Evolutionary conservation across 2,888 invertebrate species (phyloP), one percentile per base, ranked within the genome.

Genomic region (Amphipyra berbera): DNA sequence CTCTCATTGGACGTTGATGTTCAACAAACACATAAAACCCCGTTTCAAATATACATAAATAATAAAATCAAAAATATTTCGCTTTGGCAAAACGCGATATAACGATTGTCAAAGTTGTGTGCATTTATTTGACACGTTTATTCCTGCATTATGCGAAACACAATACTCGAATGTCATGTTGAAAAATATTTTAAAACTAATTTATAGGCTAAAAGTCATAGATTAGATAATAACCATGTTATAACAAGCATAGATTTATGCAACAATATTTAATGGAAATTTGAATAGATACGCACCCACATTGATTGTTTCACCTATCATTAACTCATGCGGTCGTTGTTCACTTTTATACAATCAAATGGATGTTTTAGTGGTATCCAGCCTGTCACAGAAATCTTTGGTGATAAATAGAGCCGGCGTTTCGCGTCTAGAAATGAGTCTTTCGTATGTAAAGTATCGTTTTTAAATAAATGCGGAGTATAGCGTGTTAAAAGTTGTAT

Each of bases 31-130:
- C 76, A 88, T 90, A 74, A 89, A 88, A 88, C 89, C 86, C 89
- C 82, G 82, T 85, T 85, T 85, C 81, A 86, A 87, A 90, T 90
- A 90, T 89, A 81, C 90, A 90, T 90, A 89, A 89, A 90, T 91
- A 90, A 89, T 82, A 86, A 88, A 90, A 83, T 84, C 84, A 84
- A 85, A 84, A 85, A 87, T 86, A 84, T 85, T 84, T 83, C 81
- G 78, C 82, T 87, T 89, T 90, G 88, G 86, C 87, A 88, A 88
- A 86, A 87, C 86, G 89, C 82, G 81, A 75, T 81, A 84, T 84
- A 82, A 84, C 79, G 71, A 66, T 80, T 79, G 81, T 76, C 70
- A 79, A 54, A 80, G 40, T 41, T 60, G 81, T 80, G 79, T 82
- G 81, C 83, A 83, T 82, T 2, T 30, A 30, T 79, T 80, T 77